Evolutionary conservation across 1,140 invertebrate genomes (phyloP).

Genomic region (Glossosoma conforme): DNA sequence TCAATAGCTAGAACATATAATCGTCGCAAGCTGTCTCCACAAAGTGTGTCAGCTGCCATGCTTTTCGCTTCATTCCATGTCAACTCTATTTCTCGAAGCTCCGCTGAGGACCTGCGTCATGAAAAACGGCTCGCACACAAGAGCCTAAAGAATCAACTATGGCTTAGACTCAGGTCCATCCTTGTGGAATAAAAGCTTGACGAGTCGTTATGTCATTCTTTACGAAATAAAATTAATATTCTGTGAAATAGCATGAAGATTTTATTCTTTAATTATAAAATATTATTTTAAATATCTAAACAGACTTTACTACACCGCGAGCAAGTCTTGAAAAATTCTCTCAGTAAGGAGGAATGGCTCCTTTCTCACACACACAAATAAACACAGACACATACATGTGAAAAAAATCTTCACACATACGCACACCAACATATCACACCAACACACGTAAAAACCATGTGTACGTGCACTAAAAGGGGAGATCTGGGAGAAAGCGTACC

Average conservation of each 20-base stretch:
- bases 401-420: slow-evolving; percentile 27
- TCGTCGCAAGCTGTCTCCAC: too few relatives aligned
- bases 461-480: slow-evolving; percentile 20
- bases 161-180: too few relatives aligned
- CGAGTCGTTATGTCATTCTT: too few relatives aligned
- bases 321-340: slow-evolving; percentile 29
- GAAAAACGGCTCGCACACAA: too few relatives aligned
- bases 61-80: too few relatives aligned
- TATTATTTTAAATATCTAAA: neutral
- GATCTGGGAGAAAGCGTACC: slow-evolving; percentile 32
- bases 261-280: neutral
- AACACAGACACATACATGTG: slow-evolving; percentile 7
- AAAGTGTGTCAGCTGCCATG: too few relatives aligned
- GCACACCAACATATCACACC: slow-evolving; percentile 8
- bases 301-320: slow-evolving; percentile 8
- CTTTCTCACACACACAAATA: slow-evolving; percentile 21
- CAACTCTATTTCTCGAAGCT: too few relatives aligned
- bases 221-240: too few relatives aligned
- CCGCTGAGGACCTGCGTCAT: too few relatives aligned
- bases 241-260: neutral
- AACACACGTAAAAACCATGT: neutral
- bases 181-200: too few relatives aligned
- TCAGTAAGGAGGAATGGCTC: slow-evolving; percentile 28
- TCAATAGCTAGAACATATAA: too few relatives aligned
- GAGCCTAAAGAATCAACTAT: too few relatives aligned